Base-by-base conservation (phyloP, 2,888 invertebrate genomes). In the Nemurella pictetii region DNA sequence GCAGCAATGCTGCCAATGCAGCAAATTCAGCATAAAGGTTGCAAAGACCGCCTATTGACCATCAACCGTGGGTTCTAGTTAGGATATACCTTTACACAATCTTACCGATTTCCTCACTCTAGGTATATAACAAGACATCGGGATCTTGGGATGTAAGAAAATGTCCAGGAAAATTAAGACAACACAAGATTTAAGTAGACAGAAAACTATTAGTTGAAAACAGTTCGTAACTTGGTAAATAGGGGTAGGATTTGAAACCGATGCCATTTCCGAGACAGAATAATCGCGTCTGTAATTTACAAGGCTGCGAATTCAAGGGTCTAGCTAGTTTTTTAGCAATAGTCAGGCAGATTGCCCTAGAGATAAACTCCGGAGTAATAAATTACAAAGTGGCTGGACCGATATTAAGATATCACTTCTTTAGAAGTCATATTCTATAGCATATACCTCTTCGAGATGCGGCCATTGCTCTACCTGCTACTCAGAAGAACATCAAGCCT, bases 201-300 rank as follows among this genome's bases (percentile, higher is more conserved):
- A 29, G 30, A 36, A 30, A 80, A 80, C 35, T 80, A 80, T 30
- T 36, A 30, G 36, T 80, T 80, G 25, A 80, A 80, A 80, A 80
- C 80, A 80, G 32, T 80, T 80, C 36, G 35, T 15, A 3, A 26
- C 80, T 80, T 35, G 4, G 80, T 80, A 80, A 80, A 80, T 80
- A 80, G 80, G 80, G 35, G 80, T 80, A 25, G 80, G 80, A 80
- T 80, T 80, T 80, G 32, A 32, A 80, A 75, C 35, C 80, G n/a
- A 80, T 80, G 25, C 26, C 80, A 80, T 26, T 35, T 55, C 9
- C 9, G 35, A 32, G 80, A 80, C 80, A 80, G 80, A 32, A 35
- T 80, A 80, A 80, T 80, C 80, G 80, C 20, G 32, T 35, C 36
- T 35, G 26, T 80, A 80, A 32, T 35, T 80, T 80, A 80, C 80